Percentiles rank a stretch among this genome's conserved stretches.
Conservation (phyloP, 2,113 vertebrate genomes). For the Oophaga pumilio region DNA sequence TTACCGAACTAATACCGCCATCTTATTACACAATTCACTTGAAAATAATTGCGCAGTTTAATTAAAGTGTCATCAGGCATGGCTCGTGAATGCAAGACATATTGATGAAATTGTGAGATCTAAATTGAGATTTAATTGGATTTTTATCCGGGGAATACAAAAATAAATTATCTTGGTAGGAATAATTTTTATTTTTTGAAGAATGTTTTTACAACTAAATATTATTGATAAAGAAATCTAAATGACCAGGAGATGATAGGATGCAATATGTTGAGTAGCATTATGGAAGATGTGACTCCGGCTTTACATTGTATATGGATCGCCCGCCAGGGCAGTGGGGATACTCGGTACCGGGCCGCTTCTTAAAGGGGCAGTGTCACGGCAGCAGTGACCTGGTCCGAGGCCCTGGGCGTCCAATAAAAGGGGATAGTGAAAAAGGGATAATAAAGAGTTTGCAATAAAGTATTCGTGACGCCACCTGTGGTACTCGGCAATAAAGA, state of each 20-base stretch:
- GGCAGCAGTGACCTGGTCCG: too few species aligned
- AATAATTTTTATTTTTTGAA: neutral
- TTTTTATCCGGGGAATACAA: neutral
- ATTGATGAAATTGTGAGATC: neutral
- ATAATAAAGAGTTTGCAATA: too few species aligned
- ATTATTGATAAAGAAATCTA: neutral
- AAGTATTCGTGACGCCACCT: too few species aligned
- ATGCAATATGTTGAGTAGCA: neutral
- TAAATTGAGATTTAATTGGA: slow-evolving; percentile 19
- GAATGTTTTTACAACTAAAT: neutral
- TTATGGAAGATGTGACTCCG: neutral
- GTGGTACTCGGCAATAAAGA: too few species aligned
- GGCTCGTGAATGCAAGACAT: neutral
- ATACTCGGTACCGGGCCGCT: too few species aligned
- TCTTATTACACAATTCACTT: slow-evolving; percentile 10
- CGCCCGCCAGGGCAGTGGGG: too few species aligned
- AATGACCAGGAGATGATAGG: neutral
- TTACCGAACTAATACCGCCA: neutral
- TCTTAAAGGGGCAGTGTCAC: too few species aligned
- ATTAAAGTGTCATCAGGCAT: neutral
- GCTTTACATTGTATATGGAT: too few species aligned
- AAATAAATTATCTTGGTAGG: neutral
- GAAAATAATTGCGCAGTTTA: neutral
- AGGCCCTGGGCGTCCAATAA: too few species aligned
- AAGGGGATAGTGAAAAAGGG: too few species aligned